A percentile compares a stretch with the other conserved stretches of the same genome.
These are phyloP conservation scores for Drosophila truncata DNA, from an alignment of 1,140 invertebrate genomes.

Conservation along the genomic window DNA sequence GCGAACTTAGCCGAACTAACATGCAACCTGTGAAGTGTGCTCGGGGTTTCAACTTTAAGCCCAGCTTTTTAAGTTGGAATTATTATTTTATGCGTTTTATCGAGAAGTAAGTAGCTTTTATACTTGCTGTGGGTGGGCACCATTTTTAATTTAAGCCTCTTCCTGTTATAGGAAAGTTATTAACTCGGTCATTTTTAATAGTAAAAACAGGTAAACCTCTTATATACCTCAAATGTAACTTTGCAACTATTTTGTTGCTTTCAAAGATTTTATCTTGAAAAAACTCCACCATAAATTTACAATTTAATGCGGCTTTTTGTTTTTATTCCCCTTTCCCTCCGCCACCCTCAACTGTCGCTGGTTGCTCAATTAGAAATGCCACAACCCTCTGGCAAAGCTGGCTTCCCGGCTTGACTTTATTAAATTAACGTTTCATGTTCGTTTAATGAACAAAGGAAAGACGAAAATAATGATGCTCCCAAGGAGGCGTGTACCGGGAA, in stretches of 20 bases:
- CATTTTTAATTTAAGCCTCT: slow-evolving; percentile 1
- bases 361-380: slow-evolving; percentile 67
- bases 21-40: slow-evolving; percentile 21
- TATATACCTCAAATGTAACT: neutral
- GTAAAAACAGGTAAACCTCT: neutral
- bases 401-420: slow-evolving; percentile 73
- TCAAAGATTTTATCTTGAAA: neutral
- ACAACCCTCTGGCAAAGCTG: slow-evolving; percentile 33
- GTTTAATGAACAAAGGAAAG: slow-evolving; percentile 82
- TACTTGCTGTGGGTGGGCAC: neutral
- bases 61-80: slow-evolving; percentile 2
- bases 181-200: neutral
- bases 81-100: slow-evolving; percentile 12
- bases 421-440: slow-evolving; percentile 84
- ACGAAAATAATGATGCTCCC: slow-evolving; percentile 80
- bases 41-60: neutral
- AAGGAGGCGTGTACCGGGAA: slow-evolving; percentile 30
- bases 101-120: neutral
- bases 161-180: neutral
- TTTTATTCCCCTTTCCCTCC: slow-evolving; percentile 21
- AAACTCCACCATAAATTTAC: slow-evolving; percentile 7
- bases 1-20: slow-evolving; percentile 5
- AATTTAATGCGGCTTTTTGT: slow-evolving; percentile 19
- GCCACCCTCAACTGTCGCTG: slow-evolving; percentile 30
- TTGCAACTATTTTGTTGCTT: no score